Evolutionary conservation across 2,888 invertebrate species (phyloP), one percentile per base, ranked within the genome.

Genomic region (Julus scandinavius): DNA sequence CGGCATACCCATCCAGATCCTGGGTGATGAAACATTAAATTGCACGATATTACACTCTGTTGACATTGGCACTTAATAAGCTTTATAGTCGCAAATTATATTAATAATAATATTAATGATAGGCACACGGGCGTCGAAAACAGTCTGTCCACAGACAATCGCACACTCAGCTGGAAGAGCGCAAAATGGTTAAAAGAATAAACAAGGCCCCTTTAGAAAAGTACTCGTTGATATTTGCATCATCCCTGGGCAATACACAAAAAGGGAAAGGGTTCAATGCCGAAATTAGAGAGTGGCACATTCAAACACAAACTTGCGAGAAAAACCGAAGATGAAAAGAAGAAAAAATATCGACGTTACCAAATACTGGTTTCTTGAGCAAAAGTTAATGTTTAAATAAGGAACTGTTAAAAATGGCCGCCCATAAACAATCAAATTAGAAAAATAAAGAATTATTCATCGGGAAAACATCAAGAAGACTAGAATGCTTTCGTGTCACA

Each of bases 91-190:
- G 72, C 72, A 72, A 72, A 72, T 72, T 7, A 72, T 72, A 72
- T 72, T 72, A 72, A 72, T 72, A 72, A 63, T 63, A 63, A 63
- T 63, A 63, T 63, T 63, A 63, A 63, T 63, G 63, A 72, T 72
- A 72, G 72, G 72, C 72, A 72, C 20, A 72, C 72, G 72, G 63
- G 63, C 63, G n/a, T 15, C 63, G 7, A 63, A 63, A n/a, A 63
- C 63, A 54, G 63, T 6, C 63, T 17, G n/a, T n/a, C 63, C 63
- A n/a, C 63, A 17, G n/a, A 63, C 63, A n/a, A 63, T 63, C 63
- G 3, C 6, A n/a, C n/a, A 63, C 63, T 63, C n/a, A 13, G n/a
- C n/a, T 63, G 63, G 63, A 63, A 63, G 63, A 63, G 63, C n/a
- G 63, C 63, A n/a, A 63, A 29, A 63, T 63, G 17, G n/a, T 5